These are phyloP conservation scores for Melieria picta DNA, from an alignment of 2,888 invertebrate genomes.

Conservation along the genomic window DNA sequence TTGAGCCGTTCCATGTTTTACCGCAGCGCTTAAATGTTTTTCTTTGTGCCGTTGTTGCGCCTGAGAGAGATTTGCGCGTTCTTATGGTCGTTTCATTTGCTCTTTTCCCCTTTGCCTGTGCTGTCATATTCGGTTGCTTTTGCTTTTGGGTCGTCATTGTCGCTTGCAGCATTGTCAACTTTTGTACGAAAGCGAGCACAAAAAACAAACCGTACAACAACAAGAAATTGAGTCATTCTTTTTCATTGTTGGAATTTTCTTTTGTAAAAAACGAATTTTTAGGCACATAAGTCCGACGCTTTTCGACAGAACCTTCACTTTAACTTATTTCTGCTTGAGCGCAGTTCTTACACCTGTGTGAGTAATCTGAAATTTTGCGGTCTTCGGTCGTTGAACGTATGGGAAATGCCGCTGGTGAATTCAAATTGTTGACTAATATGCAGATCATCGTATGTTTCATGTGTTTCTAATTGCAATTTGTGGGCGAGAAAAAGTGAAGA, in stretches of 20 bases:
- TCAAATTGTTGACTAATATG: no score
- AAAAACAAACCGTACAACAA: conserved; percentile 2
- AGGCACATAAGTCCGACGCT: background rate
- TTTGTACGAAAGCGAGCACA: background rate
- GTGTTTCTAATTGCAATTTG: no score
- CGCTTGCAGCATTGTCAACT: conserved; percentile 11
- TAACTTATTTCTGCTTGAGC: no score
- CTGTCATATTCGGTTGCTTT: conserved; percentile 4
- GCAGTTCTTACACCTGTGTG: background rate
- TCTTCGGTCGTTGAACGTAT: conserved; percentile 21
- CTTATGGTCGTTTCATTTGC: background rate
- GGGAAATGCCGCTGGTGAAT: background rate
- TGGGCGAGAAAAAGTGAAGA: no score
- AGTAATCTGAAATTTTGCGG: background rate
- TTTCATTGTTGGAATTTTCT: conserved; percentile 21
- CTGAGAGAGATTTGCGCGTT: no score
- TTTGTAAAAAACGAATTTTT: conserved; percentile 7
- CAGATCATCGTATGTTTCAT: no score
- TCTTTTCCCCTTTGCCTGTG: background rate
- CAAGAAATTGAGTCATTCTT: conserved; percentile 30
- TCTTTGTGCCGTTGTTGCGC: no score
- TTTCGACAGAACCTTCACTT: no score
- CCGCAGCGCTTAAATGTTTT: no score
- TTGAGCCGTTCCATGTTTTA: no score
- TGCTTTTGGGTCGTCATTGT: conserved; percentile 3